phyloP scores from a whole-genome alignment of 2,888 invertebrate species.

The Drosophila aldrichi region DNA sequence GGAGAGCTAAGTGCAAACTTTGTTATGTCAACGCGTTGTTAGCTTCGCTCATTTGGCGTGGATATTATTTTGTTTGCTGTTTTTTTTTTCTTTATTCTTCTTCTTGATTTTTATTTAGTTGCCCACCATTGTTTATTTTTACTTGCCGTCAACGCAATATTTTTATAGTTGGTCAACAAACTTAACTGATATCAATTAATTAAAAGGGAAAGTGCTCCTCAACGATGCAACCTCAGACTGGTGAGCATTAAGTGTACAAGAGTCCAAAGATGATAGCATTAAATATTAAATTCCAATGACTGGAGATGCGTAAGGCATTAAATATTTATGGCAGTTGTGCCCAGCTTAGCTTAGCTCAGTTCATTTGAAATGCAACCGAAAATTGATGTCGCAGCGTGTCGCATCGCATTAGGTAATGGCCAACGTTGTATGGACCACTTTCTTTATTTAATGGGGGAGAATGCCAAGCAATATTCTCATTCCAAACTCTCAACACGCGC shows the following conservation, averaged over 20 bases:
- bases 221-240: slow-evolving; percentile 18
- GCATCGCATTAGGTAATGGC: slow-evolving; percentile 74
- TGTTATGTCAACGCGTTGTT: slow-evolving; percentile 47
- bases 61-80: slow-evolving; percentile 22
- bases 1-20: slow-evolving; percentile 55
- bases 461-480: slow-evolving; percentile 40
- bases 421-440: slow-evolving; percentile 39
- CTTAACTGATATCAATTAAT: slow-evolving; percentile 67
- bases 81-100: slow-evolving; percentile 10
- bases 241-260: slow-evolving; percentile 2
- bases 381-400: slow-evolving; percentile 74
- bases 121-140: slow-evolving; percentile 39
- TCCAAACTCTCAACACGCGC: slow-evolving; percentile 59
- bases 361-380: slow-evolving; percentile 78
- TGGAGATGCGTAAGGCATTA: slow-evolving; percentile 49
- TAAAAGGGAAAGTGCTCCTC: slow-evolving; percentile 69
- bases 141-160: slow-evolving; percentile 19
- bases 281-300: slow-evolving; percentile 66
- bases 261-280: slow-evolving; percentile 47
- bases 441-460: slow-evolving; percentile 29
- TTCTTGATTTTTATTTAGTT: slow-evolving; percentile 23
- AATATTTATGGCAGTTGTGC: slow-evolving; percentile 45
- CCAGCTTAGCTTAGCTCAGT: slow-evolving; percentile 40
- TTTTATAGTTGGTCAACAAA: slow-evolving; percentile 48
- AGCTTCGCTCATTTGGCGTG: slow-evolving; percentile 19